Evolutionary conservation across 2,797 vertebrate species (phyloP), one percentile per base, ranked within the genome.

Genomic region (Australoheros facetus): DNA sequence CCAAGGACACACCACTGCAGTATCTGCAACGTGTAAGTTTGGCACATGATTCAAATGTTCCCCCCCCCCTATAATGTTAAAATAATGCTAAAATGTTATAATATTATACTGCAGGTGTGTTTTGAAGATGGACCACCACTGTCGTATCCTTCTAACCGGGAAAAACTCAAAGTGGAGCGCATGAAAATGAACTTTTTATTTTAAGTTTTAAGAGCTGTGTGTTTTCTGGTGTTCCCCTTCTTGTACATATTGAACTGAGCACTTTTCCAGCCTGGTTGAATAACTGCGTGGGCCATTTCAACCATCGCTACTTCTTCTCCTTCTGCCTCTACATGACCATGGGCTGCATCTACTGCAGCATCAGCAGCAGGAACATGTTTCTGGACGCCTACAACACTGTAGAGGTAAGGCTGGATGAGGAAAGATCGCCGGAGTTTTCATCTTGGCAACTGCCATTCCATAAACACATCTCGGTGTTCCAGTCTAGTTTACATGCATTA

Each of bases 41-140:
- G 4, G 10, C 51, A 30, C 4, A 1, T n/a, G 5, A 1, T 10
- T 26, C 45, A 2, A 4, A 1, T 17, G 4, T 19, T 4, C 45
- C 13, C 11, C 3, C 3, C 10, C 34, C 10, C 3, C 30, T 26
- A 37, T 37, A 10, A 37, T 37, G 37, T 37, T 37, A 37, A 3
- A 1, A 7, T 73, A 23, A 17, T 9, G 4, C 4, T 64, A 1
- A 85, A 21, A 39, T 4, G 4, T 73, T 32, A 37, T 37, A 37
- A 37, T 37, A 11, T 21, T 34, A 26, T 79, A 57, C 88, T 87
- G 11, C 93, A 99, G 98, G 88, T 99, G 98, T 11, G 94, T 99
- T 89, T 93, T 99, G 94, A 99, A 98, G 95, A 99, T 99, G 98
- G 98, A 99, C 83, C 98, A 99, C 73, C 98, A 99, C 92, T 99